Conservation (phyloP, 2,888 invertebrate genomes). For the Apamea sordens region DNA sequence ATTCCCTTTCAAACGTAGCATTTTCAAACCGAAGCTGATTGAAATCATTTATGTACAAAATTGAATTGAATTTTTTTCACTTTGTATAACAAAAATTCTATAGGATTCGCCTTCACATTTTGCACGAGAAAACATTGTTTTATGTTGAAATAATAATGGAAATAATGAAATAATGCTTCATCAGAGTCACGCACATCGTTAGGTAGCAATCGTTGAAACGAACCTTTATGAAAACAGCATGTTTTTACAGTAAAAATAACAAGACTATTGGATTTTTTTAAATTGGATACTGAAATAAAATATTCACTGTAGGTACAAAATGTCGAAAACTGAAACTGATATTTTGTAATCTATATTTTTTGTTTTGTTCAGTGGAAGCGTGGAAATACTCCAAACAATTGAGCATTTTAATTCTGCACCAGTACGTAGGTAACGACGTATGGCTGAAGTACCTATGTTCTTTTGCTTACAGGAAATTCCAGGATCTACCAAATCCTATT, state of each 20-base stretch:
- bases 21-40: conserved; percentile 8
- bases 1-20: background rate
- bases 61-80: background rate
- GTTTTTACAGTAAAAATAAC: background rate
- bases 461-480: background rate
- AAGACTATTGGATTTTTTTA: background rate
- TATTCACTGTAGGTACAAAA: background rate
- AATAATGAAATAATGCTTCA: conserved; percentile 18
- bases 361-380: background rate
- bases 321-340: background rate
- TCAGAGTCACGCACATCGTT: background rate
- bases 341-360: conserved; percentile 3
- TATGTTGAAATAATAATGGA: background rate
- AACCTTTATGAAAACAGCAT: background rate
- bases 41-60: conserved; percentile 5
- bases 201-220: conserved; percentile 3
- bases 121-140: conserved; percentile 13
- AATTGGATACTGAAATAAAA: conserved; percentile 4
- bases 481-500: too few species aligned
- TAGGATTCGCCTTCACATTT: conserved; percentile 9
- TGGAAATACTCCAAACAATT: background rate
- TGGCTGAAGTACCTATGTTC: background rate
- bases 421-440: background rate
- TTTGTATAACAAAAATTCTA: background rate
- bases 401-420: background rate